Evolutionary conservation across 2,113 vertebrate species (phyloP).

Genomic region (Benitochromis conjunctus): DNA sequence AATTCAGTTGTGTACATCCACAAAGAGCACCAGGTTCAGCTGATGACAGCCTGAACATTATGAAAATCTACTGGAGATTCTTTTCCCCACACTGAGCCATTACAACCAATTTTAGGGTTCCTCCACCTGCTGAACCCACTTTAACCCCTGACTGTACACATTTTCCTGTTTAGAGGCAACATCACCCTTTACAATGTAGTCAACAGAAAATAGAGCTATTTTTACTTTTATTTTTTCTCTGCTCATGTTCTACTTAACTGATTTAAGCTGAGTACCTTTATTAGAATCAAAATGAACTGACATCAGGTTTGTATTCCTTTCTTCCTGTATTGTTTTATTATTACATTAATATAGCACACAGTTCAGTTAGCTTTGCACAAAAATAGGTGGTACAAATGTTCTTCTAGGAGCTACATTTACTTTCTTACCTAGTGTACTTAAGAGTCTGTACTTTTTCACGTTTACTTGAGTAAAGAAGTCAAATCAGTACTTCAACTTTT

Average conservation of each 20-base stretch:
- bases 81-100: not conserved
- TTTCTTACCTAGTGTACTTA: not conserved
- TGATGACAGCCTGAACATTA: not conserved
- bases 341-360: not conserved
- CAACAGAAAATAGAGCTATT: not conserved
- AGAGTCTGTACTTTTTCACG: not conserved
- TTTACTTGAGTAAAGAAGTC: not conserved
- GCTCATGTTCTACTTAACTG: not conserved
- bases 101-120: not conserved
- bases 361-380: not conserved
- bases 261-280: not conserved
- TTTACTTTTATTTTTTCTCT: not conserved
- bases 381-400: not conserved
- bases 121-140: not conserved
- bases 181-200: not conserved
- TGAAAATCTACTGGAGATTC: not conserved
- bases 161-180: not conserved
- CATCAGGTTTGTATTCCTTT: not conserved
- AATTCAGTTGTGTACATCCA: not conserved
- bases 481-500: not conserved
- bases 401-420: not conserved
- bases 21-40: not conserved
- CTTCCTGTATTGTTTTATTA: not conserved
- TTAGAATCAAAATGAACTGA: not conserved
- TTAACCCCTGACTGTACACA: not conserved